A percentile compares a stretch with the other conserved stretches of the same genome.
Evolutionary conservation across 2,888 invertebrate species (phyloP).

Genomic region (Plemyria rubiginata): DNA sequence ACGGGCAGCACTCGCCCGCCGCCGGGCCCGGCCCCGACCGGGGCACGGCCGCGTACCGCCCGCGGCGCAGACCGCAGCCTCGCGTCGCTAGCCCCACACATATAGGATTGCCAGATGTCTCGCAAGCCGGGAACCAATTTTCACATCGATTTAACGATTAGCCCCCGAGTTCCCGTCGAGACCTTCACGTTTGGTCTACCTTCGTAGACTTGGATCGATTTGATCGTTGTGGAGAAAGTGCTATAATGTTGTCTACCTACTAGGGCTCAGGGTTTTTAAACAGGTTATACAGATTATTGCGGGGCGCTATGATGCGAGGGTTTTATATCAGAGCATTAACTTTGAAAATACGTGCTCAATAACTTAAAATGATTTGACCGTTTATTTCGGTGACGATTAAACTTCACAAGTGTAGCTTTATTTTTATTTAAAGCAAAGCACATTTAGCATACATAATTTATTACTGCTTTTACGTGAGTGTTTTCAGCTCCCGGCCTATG

Average conservation of each 20-base stretch:
- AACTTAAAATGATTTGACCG: background rate
- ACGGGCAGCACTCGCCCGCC: constrained; percentile 21
- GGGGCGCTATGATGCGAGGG: background rate
- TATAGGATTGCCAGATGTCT: constrained; percentile 64
- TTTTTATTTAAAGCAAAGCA: constrained; percentile 28
- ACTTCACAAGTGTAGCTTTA: constrained; percentile 19
- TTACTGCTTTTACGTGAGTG: constrained; percentile 33
- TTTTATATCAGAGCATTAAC: background rate
- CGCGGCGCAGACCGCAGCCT: constrained; percentile 49
- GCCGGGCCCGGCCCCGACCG: constrained; percentile 45
- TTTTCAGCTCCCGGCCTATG: constrained; percentile 46
- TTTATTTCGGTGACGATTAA: constrained; percentile 13
- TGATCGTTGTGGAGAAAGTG: background rate
- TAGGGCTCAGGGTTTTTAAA: background rate
- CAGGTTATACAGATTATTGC: constrained; percentile 1
- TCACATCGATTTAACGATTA: background rate
- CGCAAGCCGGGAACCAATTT: constrained; percentile 41
- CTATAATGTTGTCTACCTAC: background rate
- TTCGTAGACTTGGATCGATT: background rate
- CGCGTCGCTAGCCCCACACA: constrained; percentile 63
- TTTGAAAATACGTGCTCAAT: background rate
- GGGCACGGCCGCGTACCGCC: constrained; percentile 67
- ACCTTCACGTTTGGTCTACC: background rate
- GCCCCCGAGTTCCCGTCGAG: no score
- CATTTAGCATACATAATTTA: constrained; percentile 25